Base-by-base conservation (phyloP, 2,797 vertebrate species). In the Jordanella pulchra region DNA sequence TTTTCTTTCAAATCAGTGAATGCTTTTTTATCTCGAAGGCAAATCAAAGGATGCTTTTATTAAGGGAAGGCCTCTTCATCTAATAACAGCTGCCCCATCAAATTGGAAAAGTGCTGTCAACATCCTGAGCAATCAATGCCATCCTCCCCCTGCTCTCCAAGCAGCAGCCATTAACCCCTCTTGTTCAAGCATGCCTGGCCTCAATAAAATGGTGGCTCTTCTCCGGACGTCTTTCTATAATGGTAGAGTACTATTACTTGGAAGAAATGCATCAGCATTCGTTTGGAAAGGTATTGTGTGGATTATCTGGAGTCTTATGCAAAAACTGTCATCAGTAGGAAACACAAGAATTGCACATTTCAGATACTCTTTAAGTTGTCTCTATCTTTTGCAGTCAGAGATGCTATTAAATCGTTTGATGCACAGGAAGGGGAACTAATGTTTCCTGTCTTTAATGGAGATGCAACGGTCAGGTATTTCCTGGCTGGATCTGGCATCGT, bases 91-190 rank as follows among this genome's bases (percentile, higher is more conserved):
- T 69, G 84, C 79, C 79, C 89, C 89, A 92, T 91, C 86, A 93
- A 92, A 91, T 92, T 92, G 91, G 87, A 91, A 83, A 89, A 91
- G 86, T 92, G 89, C 87, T 91, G 92, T 93, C 91, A 91, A 92
- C 91, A 92, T 90, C 89, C 92, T 89, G 88, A 81, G 83, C 87
- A 90, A 93, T 93, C 89, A 91, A 92, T 91, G 87, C 81, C 76
- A 82, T 89, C 89, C 89, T 87, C 86, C 89, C 90, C 89, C 89
- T 86, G 76, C 85, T 89, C 86, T 76, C 84, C 67, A 66, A 88
- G 89, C 87, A 89, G 87, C 87, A 84, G 90, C 90, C 92, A 92
- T 93, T 93, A 93, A 92, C 91, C 89, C 90, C 89, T 92, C 90
- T 83, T 92, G 87, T 92, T 88, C 86, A 80, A 71, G 86, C 93